These are phyloP conservation scores for Sisyra nigra DNA, from an alignment of 2,888 invertebrate species.

Conservation along the genomic window DNA sequence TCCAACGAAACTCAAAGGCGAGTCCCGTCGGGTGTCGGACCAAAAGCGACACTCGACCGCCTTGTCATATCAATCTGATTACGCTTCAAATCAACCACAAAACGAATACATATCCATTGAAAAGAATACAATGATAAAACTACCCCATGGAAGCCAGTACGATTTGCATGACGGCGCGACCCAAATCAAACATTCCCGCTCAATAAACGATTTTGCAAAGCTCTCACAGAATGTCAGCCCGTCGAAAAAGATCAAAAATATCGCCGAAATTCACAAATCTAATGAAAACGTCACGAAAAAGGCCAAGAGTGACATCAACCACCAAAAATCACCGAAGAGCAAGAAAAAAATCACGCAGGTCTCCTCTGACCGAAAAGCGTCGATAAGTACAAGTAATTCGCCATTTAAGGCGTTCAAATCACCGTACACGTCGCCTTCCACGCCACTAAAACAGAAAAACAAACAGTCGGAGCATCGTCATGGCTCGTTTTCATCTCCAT, in stretches of 20 bases:
- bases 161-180: neutral
- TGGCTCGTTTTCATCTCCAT: slow-evolving; percentile 5
- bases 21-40: too few relatives aligned
- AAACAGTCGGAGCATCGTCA: neutral
- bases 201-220: too few relatives aligned
- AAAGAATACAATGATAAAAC: slow-evolving; percentile 7
- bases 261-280: neutral
- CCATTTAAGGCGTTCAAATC: neutral
- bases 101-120: slow-evolving; percentile 14
- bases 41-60: too few relatives aligned
- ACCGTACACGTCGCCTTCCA: neutral
- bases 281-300: too few relatives aligned
- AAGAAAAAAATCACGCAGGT: neutral
- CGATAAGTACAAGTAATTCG: neutral
- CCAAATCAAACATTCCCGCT: too few relatives aligned
- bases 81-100: too few relatives aligned
- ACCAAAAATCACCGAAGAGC: neutral
- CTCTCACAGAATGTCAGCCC: neutral
- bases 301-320: neutral
- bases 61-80: too few relatives aligned
- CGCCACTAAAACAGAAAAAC: neutral
- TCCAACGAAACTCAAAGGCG: too few relatives aligned
- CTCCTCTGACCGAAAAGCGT: neutral
- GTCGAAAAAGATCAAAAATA: neutral
- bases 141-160: slow-evolving; percentile 5